Conservation (phyloP, 2,888 invertebrate species). For the Choreutis nemorana region DNA sequence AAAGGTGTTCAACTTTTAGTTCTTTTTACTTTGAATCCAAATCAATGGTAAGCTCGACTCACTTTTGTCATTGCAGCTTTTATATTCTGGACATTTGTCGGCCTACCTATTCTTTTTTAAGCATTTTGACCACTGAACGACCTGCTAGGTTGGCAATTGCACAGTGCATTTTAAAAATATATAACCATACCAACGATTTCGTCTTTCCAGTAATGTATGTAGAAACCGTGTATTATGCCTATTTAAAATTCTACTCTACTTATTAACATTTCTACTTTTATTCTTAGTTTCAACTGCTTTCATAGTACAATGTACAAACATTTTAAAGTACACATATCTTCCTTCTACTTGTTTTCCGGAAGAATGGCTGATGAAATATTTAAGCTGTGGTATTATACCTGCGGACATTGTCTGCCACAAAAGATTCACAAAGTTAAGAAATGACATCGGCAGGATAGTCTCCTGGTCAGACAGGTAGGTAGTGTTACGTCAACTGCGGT, state of each 20-base stretch:
- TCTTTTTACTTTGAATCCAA: conserved; percentile 47
- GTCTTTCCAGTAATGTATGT: too few species aligned
- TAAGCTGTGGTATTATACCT: too few species aligned
- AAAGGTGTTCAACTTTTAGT: conserved; percentile 50
- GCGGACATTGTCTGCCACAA: conserved; percentile 15
- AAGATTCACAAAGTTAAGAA: conserved; percentile 26
- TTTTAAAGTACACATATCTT: too few species aligned
- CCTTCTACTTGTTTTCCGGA: too few species aligned
- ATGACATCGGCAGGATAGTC: conserved; percentile 21
- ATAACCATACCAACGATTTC: too few species aligned
- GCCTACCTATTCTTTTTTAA: conserved; percentile 22
- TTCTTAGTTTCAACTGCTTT: too few species aligned
- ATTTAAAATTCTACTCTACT: conserved; percentile 6
- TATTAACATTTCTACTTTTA: conserved; percentile 6
- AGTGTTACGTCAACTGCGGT: conserved; percentile 37
- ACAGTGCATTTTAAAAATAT: too few species aligned
- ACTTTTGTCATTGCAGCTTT: conserved; percentile 59
- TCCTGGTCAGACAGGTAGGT: conserved; percentile 31
- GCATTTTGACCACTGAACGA: conserved; percentile 26
- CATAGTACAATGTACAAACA: conserved; percentile 4
- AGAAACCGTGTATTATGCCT: neutral
- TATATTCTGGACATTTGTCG: conserved; percentile 36
- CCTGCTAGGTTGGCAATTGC: too few species aligned
- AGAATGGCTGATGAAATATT: conserved; percentile 5
- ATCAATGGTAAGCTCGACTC: conserved; percentile 59